Evolutionary conservation across 2,888 invertebrate species (phyloP).

Genomic region (Phalangium opilio): DNA sequence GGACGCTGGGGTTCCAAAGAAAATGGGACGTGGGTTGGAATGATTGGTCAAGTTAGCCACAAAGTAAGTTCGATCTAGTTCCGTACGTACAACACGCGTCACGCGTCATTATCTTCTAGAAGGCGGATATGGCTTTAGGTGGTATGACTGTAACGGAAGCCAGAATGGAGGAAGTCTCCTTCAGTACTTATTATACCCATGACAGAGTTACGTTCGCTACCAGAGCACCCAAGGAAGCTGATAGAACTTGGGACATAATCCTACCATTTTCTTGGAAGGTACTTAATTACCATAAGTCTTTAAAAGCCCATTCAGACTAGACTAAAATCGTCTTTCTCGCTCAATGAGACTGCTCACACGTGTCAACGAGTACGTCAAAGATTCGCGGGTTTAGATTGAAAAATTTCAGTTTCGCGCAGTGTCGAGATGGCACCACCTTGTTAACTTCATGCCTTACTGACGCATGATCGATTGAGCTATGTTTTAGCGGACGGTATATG

Average conservation of each 20-base stretch:
- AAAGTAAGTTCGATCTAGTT: too few species aligned
- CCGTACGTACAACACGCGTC: too few species aligned
- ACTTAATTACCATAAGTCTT: too few species aligned
- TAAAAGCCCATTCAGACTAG: too few species aligned
- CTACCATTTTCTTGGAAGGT: conserved; percentile 12
- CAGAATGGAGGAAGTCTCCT: conserved; percentile 7
- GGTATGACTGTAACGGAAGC: conserved; percentile 12
- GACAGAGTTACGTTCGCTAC: conserved; percentile 12
- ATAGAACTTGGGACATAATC: conserved; percentile 14
- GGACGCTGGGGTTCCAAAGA: conserved; percentile 8
- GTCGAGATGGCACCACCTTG: background rate
- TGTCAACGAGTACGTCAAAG: too few species aligned
- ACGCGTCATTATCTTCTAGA: background rate
- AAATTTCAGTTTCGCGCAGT: background rate
- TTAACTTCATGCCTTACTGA: too few species aligned
- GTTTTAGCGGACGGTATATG: too few species aligned
- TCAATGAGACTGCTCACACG: too few species aligned
- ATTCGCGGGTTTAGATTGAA: too few species aligned
- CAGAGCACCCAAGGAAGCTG: conserved; percentile 5
- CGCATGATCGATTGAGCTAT: too few species aligned
- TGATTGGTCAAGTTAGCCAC: conserved; percentile 11
- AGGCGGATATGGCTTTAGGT: conserved; percentile 13
- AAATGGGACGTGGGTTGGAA: conserved; percentile 13
- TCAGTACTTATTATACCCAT: conserved; percentile 10
- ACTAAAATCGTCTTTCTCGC: too few species aligned